phyloP scores from a whole-genome alignment of 1,140 invertebrate genomes.

The Ridgeia piscesae region DNA sequence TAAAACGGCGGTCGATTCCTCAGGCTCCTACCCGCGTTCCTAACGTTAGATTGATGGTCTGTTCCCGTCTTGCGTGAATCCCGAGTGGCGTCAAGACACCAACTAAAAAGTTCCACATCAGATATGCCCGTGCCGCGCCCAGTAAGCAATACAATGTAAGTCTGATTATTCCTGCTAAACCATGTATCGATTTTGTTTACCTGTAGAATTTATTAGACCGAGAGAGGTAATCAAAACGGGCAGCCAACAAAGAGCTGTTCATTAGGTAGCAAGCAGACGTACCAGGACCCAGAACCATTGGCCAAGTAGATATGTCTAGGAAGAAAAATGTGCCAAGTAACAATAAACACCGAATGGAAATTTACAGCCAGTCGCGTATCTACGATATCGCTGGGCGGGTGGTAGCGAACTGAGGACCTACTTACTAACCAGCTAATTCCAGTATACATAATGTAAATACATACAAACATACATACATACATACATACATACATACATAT shows the following conservation, averaged over 20 bases:
- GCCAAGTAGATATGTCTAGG: neutral
- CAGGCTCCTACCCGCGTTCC: neutral
- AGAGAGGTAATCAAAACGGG: neutral
- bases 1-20: too few species aligned
- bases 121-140: neutral
- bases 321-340: too few species aligned
- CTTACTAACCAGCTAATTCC: too few species aligned
- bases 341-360: too few species aligned
- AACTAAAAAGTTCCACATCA: neutral
- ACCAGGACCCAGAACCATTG: neutral
- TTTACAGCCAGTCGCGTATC: too few species aligned
- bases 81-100: neutral
- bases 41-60: neutral
- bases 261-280: neutral
- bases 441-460: too few species aligned
- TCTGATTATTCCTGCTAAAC: neutral
- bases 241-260: neutral
- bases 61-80: neutral
- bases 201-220: neutral
- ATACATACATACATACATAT: too few species aligned
- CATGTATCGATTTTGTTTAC: neutral
- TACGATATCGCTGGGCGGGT: neutral
- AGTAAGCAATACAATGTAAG: neutral
- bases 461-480: too few species aligned
- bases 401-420: neutral